Base-by-base conservation (phyloP, 2,888 invertebrate species). In the Ganaspis brasiliensis region DNA sequence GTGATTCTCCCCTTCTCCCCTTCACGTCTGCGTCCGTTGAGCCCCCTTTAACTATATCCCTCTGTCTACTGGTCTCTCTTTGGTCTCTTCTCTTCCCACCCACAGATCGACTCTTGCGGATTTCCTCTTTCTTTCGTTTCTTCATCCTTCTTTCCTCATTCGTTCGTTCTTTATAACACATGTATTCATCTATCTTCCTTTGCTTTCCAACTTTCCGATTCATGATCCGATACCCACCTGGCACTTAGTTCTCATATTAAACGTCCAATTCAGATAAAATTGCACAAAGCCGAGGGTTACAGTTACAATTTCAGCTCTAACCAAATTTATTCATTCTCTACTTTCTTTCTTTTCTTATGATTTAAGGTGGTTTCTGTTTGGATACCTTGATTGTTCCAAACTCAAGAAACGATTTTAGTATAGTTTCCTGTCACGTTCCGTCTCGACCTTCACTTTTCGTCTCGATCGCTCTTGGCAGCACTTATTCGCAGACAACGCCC, bases 171-270 rank as follows among this genome's bases (percentile, higher is more conserved):
- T 31, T 31, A 31, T 31, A 4, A 37, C 75, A 72, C 74, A 10
- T 56, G 37, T 71, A 26, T 70, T 37, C 52, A 55, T 72, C 56
- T 21, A n/a, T 37, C 63, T 52, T 19, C 55, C 40, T 56, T 56
- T 45, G n/a, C 40, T 55, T 73, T 56, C 55, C 14, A 61, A 37
- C 55, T 52, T 55, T 31, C 19, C 16, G 71, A 73, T 77, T 81
- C 67, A 76, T 77, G 55, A 24, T 56, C 24, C 56, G 80, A 84
- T 79, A 78, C 79, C 84, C 83, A 82, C 80, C 82, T 80, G 80
- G 78, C 84, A 81, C 81, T 82, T 78, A 79, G 78, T 80, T 80
- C 21, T 45, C 37, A 55, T 70, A 75, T 72, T 73, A 73, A 78
- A 71, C 55, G 52, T 78, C 73, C 72, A 76, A 79, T 80, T 77